Evolutionary conservation across 92 coral and sea anemone species (phyloP), one percentile per base, ranked within the genome.

Genomic region (Phenganax stokvisi): DNA sequence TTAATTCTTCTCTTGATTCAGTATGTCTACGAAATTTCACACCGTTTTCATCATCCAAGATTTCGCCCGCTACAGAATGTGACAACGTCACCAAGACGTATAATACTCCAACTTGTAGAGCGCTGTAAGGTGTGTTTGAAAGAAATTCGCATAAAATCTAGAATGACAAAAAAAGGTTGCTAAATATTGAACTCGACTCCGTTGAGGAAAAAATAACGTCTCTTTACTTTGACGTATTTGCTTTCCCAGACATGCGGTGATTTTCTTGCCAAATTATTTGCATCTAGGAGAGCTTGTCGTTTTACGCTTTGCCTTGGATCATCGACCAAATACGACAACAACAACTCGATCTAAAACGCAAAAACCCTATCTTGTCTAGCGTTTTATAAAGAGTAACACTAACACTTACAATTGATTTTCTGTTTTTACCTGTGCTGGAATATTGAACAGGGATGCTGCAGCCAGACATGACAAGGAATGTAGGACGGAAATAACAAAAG

Each of bases 181-280:
- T 67, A 11, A 29, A 65, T 28, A 28, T 17, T 65, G 31, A 17
- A 65, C n/a, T 65, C 30, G 15, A 59, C 25, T 20, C 4, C 25
- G 65, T 13, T 7, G 25, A 59, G 7, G 16, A 13, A 59, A 7
- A 59, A 65, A 17, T 10, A 1, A 1, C 7, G 65, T 59, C 51
- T 37, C 7, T 47, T 56, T 56, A 94, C 98, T 91, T 94, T 84
- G 0, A 89, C 83, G 75, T 94, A 90, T 3, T 80, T 76, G 56
- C 88, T 29, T 78, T 81, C 85, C 98, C 98, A 94, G 88, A 94
- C 90, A 83, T 91, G 98, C 27, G 98, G 91, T 28, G 98, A 88
- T 6, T 87, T 89, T 77, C 88, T 84, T 10, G 97, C 97, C 76
- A 94, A 75, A 90, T 88, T 87, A 72, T 80, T 91, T 51, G 92